A percentile compares a stretch with the other conserved stretches of the same genome.
Evolutionary conservation across 2,888 invertebrate species (phyloP).

Genomic region (Pocota personata): DNA sequence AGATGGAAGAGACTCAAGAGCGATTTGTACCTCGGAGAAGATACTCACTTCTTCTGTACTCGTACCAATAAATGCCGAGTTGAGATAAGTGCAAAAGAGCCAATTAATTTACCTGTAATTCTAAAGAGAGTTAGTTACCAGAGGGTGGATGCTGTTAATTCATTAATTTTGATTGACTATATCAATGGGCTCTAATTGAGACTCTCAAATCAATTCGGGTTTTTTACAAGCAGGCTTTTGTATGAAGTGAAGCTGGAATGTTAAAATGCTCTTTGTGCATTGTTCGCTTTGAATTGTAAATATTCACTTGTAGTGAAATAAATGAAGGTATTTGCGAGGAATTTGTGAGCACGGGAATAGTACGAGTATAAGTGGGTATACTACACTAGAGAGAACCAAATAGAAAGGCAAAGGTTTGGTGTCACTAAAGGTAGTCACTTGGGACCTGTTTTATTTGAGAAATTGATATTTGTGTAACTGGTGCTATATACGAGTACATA

Average conservation of each 20-base stretch:
- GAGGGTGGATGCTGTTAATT: slow-evolving; percentile 47
- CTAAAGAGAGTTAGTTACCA: slow-evolving; percentile 42
- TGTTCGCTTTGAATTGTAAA: neutral
- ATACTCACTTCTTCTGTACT: slow-evolving; percentile 12
- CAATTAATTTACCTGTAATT: slow-evolving; percentile 64
- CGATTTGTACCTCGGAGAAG: neutral
- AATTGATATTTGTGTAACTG: no score
- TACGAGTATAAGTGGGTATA: no score
- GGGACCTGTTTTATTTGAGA: no score
- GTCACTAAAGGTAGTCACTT: no score
- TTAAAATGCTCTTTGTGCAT: neutral
- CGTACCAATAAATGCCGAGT: slow-evolving; percentile 48
- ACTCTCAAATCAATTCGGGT: neutral
- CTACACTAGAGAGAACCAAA: no score
- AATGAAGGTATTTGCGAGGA: no score
- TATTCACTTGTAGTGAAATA: neutral
- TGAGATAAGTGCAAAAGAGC: slow-evolving; percentile 58
- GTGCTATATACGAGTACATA: no score
- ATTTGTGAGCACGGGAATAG: no score
- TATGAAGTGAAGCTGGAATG: neutral
- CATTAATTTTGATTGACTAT: slow-evolving; percentile 68
- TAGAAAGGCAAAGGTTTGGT: no score
- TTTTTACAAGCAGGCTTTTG: neutral
- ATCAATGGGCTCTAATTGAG: slow-evolving; percentile 64
- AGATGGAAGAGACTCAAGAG: slow-evolving; percentile 48